Conservation (phyloP, 2,888 invertebrate genomes). For the Thelaira solivaga region DNA sequence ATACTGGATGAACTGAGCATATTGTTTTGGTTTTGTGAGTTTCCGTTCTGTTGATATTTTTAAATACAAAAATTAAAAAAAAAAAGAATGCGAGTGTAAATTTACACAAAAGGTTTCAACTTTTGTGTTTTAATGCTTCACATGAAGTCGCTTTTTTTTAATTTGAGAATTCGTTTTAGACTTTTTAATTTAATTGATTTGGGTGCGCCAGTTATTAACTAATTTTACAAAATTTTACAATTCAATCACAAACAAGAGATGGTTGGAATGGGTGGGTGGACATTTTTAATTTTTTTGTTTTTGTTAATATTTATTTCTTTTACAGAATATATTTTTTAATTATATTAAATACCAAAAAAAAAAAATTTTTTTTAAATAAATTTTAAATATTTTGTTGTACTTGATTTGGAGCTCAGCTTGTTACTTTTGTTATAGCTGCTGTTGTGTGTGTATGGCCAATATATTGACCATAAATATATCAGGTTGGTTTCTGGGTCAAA, state of each 20-base stretch:
- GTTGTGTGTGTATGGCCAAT: background rate
- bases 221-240: conserved; percentile 43
- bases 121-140: no score
- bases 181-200: background rate
- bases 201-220: conserved; percentile 45
- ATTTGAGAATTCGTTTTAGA: conserved; percentile 2
- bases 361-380: background rate
- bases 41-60: conserved; percentile 41
- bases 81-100: conserved; percentile 18
- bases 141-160: conserved; percentile 10
- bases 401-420: conserved; percentile 1
- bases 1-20: background rate
- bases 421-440: no score
- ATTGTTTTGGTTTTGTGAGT: conserved; percentile 17
- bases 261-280: conserved; percentile 35
- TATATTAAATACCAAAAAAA: no score
- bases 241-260: conserved; percentile 46
- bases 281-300: conserved; percentile 23
- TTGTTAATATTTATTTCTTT: background rate
- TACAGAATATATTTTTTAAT: background rate
- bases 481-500: conserved; percentile 36
- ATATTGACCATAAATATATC: conserved; percentile 25
- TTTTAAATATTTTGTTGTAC: background rate
- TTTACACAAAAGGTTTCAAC: no score
- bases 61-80: no score